These are phyloP conservation scores for Rhinogobius similis DNA, from an alignment of 2,113 vertebrate species.

Conservation along the genomic window DNA sequence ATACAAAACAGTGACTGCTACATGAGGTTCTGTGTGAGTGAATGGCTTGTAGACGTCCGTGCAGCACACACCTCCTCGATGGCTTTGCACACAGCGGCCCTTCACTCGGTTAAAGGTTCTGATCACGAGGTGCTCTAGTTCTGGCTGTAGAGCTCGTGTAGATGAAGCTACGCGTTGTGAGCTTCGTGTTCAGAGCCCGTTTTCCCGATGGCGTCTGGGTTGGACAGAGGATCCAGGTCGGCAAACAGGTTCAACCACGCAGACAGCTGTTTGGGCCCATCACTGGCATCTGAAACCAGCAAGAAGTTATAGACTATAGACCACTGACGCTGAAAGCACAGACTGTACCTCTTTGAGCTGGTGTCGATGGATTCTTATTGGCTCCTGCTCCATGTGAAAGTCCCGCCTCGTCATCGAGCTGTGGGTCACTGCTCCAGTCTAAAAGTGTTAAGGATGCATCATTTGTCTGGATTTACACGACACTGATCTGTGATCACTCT, in stretches of 20 bases:
- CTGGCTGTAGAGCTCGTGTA: neutral
- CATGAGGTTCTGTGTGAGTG: no score
- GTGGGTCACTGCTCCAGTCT: constrained; percentile 79
- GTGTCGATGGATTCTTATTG: constrained; percentile 65
- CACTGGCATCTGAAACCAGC: constrained; percentile 76
- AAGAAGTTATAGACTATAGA: no score
- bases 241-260: constrained; percentile 97
- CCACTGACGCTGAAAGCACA: no score
- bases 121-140: no score
- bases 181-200: constrained; percentile 89
- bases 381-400: constrained; percentile 62
- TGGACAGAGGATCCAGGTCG: constrained; percentile 93
- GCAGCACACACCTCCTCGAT: no score
- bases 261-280: constrained; percentile 83
- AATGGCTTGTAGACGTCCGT: no score
- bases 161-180: constrained; percentile 80
- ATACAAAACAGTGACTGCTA: no score
- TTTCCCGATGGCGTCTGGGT: constrained; percentile 92
- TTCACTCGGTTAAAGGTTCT: no score
- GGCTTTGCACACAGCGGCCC: no score
- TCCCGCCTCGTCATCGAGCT: constrained; percentile 65
- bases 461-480: no score
- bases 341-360: neutral
- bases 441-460: constrained; percentile 16
- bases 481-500: no score